Evolutionary conservation across 92 coral and sea anemone genomes (phyloP).

Genomic region (Porites evermanni): DNA sequence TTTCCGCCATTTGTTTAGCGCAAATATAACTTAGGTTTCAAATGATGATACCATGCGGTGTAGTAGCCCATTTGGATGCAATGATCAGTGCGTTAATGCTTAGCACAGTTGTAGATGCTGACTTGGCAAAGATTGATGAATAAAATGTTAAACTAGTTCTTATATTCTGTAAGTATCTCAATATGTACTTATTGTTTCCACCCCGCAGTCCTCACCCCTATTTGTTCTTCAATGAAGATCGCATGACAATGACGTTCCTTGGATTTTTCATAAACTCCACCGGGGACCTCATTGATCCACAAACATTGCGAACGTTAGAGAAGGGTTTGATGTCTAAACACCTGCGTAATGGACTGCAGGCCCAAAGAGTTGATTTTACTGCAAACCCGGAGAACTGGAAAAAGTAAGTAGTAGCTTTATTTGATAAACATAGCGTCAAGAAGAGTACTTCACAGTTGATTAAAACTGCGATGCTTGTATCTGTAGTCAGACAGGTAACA

Average conservation of each 20-base stretch:
- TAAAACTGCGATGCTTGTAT: not conserved
- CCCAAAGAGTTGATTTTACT: slow-evolving; percentile 71
- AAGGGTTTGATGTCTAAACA: slow-evolving; percentile 54
- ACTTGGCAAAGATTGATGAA: too few relatives aligned
- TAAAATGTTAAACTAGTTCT: not conserved
- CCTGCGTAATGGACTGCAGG: slow-evolving; percentile 63
- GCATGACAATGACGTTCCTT: slow-evolving; percentile 80
- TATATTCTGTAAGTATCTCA: not conserved
- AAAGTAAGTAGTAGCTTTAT: slow-evolving; percentile 33
- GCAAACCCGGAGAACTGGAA: slow-evolving; percentile 60
- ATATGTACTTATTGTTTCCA: not conserved
- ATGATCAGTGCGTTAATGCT: too few relatives aligned
- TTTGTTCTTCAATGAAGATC: slow-evolving; percentile 86
- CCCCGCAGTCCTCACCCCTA: slow-evolving; percentile 85
- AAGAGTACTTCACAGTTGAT: not conserved
- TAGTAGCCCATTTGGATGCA: too few relatives aligned
- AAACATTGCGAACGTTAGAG: slow-evolving; percentile 34
- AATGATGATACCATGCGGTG: too few relatives aligned
- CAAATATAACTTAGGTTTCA: too few relatives aligned
- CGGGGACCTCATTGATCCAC: slow-evolving; percentile 79
- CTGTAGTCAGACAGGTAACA: too few relatives aligned
- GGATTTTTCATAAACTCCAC: slow-evolving; percentile 71
- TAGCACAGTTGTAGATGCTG: too few relatives aligned
- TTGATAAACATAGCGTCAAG: too few relatives aligned
- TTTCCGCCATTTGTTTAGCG: too few relatives aligned